Percentiles rank a stretch among this genome's conserved stretches.
Evolutionary conservation across 2,113 vertebrate species (phyloP).

Genomic region (Bagarius yarrelli): DNA sequence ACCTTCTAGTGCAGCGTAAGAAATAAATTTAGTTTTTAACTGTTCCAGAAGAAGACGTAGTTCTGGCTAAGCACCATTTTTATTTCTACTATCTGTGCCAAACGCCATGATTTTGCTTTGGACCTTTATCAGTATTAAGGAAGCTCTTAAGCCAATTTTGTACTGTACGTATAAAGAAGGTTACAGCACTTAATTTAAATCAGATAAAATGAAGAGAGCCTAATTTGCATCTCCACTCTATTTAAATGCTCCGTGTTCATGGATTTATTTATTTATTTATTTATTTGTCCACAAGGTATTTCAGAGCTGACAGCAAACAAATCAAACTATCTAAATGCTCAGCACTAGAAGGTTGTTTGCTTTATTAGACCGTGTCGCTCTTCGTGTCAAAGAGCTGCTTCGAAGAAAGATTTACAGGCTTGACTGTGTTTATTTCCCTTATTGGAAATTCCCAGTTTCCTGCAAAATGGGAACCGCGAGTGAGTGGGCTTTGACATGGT

Average conservation of each 20-base stretch:
- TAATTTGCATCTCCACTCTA: neutral
- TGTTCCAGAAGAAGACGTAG: neutral
- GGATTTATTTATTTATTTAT: neutral
- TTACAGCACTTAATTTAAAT: neutral
- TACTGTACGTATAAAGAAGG: neutral
- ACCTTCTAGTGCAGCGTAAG: constrained; percentile 18
- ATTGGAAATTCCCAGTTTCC: constrained; percentile 21
- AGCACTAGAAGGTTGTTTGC: constrained; percentile 12
- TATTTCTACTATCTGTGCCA: neutral
- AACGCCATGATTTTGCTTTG: neutral
- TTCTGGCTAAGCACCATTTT: too few species aligned
- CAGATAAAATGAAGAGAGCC: neutral
- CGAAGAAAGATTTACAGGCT: constrained; percentile 1
- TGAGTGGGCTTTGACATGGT: neutral
- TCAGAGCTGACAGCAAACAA: constrained; percentile 30
- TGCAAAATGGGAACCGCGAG: neutral
- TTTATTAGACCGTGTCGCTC: constrained; percentile 25
- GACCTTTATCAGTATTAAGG: constrained; percentile 4
- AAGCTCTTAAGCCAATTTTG: constrained; percentile 2
- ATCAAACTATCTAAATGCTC: constrained; percentile 14
- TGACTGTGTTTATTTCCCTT: constrained; percentile 5
- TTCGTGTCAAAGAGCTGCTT: neutral
- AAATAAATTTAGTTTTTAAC: neutral
- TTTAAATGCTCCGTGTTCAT: neutral
- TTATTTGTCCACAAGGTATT: neutral